Conservation (phyloP, 2,888 invertebrate genomes). For the Carabus problematicus region DNA sequence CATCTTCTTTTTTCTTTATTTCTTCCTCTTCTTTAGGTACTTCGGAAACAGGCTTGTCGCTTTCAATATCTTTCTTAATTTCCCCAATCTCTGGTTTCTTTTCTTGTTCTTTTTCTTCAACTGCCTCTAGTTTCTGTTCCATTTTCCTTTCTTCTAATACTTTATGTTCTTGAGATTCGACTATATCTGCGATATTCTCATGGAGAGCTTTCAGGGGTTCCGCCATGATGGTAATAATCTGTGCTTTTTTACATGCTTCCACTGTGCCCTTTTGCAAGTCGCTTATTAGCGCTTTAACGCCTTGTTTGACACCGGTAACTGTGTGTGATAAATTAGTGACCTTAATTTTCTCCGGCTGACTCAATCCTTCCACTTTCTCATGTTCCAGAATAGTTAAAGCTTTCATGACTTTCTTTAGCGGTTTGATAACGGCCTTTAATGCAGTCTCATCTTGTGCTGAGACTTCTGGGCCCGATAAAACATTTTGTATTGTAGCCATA, state of each 20-base stretch:
- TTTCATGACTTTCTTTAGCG: slow-evolving; percentile 23
- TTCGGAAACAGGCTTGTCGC: slow-evolving; percentile 42
- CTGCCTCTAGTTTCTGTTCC: slow-evolving; percentile 45
- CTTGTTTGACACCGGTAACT: slow-evolving; percentile 36
- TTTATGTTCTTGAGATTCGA: slow-evolving; percentile 6
- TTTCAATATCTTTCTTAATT: slow-evolving; percentile 50
- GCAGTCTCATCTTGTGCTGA: slow-evolving; percentile 26
- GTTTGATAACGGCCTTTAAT: slow-evolving; percentile 1
- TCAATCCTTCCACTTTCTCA: slow-evolving; percentile 19
- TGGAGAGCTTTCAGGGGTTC: slow-evolving; percentile 38
- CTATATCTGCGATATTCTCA: slow-evolving; percentile 31
- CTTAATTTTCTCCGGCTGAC: slow-evolving; percentile 11
- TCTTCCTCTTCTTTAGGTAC: slow-evolving; percentile 45
- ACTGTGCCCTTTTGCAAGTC: slow-evolving; percentile 43
- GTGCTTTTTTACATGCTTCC: slow-evolving; percentile 23
- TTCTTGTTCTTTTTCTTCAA: slow-evolving; percentile 46
- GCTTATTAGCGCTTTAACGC: slow-evolving; percentile 45
- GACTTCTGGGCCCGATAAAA: slow-evolving; percentile 7
- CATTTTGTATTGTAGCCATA: slow-evolving; percentile 19
- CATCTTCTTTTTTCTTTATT: slow-evolving; percentile 42
- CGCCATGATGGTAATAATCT: slow-evolving; percentile 26
- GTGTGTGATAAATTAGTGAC: slow-evolving; percentile 18
- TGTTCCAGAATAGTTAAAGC: slow-evolving; percentile 24
- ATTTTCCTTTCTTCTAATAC: slow-evolving; percentile 37
- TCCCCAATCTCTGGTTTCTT: slow-evolving; percentile 48